phyloP scores from a whole-genome alignment of 2,797 vertebrate species.

The Euthynnus affinis region DNA sequence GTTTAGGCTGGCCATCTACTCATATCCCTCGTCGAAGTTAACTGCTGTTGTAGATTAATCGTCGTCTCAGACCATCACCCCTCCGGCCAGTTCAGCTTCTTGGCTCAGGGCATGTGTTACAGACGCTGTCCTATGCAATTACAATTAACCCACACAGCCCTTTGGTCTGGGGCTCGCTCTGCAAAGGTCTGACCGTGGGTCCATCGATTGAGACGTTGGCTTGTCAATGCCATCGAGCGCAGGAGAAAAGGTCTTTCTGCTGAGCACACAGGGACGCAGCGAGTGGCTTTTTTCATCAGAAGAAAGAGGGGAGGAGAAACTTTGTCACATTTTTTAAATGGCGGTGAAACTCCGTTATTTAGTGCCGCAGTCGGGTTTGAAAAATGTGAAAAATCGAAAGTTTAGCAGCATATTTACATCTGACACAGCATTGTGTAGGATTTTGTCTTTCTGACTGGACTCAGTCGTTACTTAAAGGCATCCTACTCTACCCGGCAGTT shows the following conservation, averaged over 20 bases:
- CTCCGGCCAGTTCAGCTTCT: slow-evolving; percentile 46
- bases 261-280: slow-evolving; percentile 57
- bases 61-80: slow-evolving; percentile 21
- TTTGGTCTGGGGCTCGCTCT: slow-evolving; percentile 59
- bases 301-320: slow-evolving; percentile 3
- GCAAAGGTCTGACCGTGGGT: slow-evolving; percentile 67
- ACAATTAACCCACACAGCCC: slow-evolving; percentile 73
- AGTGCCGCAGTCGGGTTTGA: slow-evolving; percentile 1
- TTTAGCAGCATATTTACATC: slow-evolving; percentile 12
- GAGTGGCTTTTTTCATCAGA: slow-evolving; percentile 46
- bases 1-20: slow-evolving; percentile 27
- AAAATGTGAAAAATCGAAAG: background rate
- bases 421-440: background rate
- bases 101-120: slow-evolving; percentile 56
- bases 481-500: background rate
- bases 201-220: slow-evolving; percentile 68
- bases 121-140: slow-evolving; percentile 75
- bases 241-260: slow-evolving; percentile 69
- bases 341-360: background rate
- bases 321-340: slow-evolving; percentile 18
- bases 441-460: background rate
- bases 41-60: slow-evolving; percentile 51
- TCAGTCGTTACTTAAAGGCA: background rate
- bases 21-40: slow-evolving; percentile 25
- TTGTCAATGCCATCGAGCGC: slow-evolving; percentile 69